Base-by-base conservation (phyloP, 2,797 vertebrate species). In the Phataginus tricuspis region DNA sequence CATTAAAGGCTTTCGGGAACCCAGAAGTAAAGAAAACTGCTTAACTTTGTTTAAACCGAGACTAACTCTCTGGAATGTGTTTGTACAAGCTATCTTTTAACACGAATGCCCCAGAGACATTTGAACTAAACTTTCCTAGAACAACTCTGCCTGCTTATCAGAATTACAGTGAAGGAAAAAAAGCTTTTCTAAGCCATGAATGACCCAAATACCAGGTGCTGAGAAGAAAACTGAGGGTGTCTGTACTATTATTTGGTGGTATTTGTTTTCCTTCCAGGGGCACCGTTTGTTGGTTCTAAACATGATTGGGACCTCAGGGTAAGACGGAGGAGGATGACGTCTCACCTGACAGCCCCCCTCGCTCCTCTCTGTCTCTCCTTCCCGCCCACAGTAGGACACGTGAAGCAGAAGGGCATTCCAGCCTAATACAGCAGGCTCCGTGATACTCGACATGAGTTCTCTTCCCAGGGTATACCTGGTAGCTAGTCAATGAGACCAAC, bases 11-110 rank as follows among this genome's bases (percentile, higher is more conserved):
- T 91, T 80, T 64, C 18, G 66, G 77, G 91, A 94, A 90, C 37
- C 31, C 34, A 12, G 31, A 78, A 87, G 49, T 34, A 92, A 90
- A 87, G 85, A 95, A 92, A 92, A 86, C 11, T 69, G 51, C 49
- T 91, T 78, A 89, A 63, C 57, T 86, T 66, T 79, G 7, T 86
- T 93, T 89, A 74, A 55, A 63, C n/a, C 39, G 72, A 23, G 4
- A 23, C 59, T 74, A 66, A 74, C 66, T 82, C 78, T 42, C 78
- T 42, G 93, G 10, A 80, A 82, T 74, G 11, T 66, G 94, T 85
- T 66, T 53, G 14, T 75, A 79, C 79, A 89, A 93, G 11, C 5
- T 72, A 21, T 75, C 42, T 80, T 92, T 96, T 90, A 86, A 95
- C 8, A 69, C 8, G 25, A 69, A 68, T 34, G 23, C 34, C 75